Percentiles rank a stretch among this genome's conserved stretches.
These are phyloP conservation scores for Scleropages formosus DNA, from an alignment of 2,797 vertebrate genomes.

Conservation along the genomic window DNA sequence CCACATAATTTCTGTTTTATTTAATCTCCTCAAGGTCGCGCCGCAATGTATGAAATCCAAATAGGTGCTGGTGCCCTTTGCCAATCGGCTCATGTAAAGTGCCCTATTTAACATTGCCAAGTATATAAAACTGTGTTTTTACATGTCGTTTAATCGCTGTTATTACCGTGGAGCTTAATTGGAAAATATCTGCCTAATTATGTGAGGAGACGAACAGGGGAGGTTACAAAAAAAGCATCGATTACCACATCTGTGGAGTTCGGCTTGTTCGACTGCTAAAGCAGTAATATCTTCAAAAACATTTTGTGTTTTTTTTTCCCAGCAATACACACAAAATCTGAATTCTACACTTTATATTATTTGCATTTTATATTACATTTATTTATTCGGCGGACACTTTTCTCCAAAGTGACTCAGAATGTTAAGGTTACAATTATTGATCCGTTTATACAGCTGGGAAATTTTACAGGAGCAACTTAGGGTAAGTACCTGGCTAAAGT, in stretches of 20 bases:
- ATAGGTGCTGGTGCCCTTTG: not conserved
- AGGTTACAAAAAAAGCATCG: not conserved
- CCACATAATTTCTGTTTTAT: not conserved
- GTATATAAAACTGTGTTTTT: conserved; percentile 28
- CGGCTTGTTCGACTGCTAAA: not conserved
- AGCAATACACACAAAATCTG: not conserved
- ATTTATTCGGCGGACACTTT: no score
- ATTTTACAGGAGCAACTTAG: no score
- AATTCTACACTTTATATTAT: not conserved
- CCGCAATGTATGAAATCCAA: not conserved
- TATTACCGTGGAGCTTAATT: conserved; percentile 27
- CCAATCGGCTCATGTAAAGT: conserved; percentile 14
- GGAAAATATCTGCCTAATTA: conserved; percentile 28
- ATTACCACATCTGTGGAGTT: not conserved
- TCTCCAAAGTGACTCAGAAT: no score
- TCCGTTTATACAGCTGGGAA: no score
- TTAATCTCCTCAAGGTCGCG: no score
- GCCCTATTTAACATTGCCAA: conserved; percentile 7
- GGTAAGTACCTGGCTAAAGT: no score
- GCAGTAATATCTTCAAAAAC: conserved; percentile 2
- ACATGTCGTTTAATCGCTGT: conserved; percentile 22
- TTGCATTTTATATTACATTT: no score
- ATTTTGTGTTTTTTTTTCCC: not conserved
- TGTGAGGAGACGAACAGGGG: conserved; percentile 3
- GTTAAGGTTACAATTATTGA: no score